These are phyloP conservation scores for Uropsilus gracilis DNA, from an alignment of 2,113 vertebrate genomes.

Conservation along the genomic window DNA sequence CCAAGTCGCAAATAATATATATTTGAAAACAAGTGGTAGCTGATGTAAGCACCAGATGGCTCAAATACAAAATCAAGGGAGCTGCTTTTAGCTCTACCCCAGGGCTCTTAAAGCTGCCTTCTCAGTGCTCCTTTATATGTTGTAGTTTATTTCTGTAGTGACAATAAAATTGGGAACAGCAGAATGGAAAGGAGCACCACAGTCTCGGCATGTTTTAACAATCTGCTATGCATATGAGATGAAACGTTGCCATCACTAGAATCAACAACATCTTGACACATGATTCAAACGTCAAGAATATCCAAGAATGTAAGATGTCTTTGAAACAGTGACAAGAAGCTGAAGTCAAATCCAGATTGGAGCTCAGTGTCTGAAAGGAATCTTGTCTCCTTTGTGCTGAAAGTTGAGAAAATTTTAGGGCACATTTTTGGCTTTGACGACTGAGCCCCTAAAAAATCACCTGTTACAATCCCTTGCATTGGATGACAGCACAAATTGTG, in stretches of 20 bases:
- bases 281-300: slow-evolving; percentile 79
- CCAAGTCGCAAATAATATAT: slow-evolving; percentile 82
- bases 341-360: slow-evolving; percentile 46
- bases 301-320: slow-evolving; percentile 75
- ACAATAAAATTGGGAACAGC: slow-evolving; percentile 67
- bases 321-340: slow-evolving; percentile 68
- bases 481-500: background rate
- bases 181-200: slow-evolving; percentile 31
- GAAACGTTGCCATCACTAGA: slow-evolving; percentile 59
- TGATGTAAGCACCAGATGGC: slow-evolving; percentile 81
- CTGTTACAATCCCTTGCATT: background rate
- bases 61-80: slow-evolving; percentile 78
- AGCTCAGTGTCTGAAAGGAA: background rate
- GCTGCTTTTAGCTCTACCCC: slow-evolving; percentile 59
- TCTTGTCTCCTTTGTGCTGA: background rate
- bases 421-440: background rate
- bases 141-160: slow-evolving; percentile 78
- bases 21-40: slow-evolving; percentile 83
- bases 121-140: slow-evolving; percentile 43
- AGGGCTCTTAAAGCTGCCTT: slow-evolving; percentile 63
- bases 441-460: background rate
- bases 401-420: background rate
- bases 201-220: slow-evolving; percentile 60
- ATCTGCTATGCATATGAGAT: slow-evolving; percentile 62
- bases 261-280: slow-evolving; percentile 80